A percentile compares a stretch with the other conserved stretches of the same genome.
These are phyloP conservation scores for Himantopus leucocephalus DNA, from an alignment of 2,113 vertebrate genomes.

Conservation along the genomic window DNA sequence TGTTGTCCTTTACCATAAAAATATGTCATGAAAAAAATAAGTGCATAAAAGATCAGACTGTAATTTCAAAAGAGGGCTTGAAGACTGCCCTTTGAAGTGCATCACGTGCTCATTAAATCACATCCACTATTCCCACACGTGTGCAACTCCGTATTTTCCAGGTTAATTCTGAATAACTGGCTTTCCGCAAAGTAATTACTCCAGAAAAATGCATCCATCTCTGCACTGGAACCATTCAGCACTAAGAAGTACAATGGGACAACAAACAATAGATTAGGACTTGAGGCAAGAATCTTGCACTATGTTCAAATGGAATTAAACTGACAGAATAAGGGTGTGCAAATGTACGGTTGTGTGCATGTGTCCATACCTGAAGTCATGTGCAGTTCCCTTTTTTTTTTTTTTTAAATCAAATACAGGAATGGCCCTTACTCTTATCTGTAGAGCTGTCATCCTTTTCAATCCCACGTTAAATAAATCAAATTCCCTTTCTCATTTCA, in stretches of 20 bases:
- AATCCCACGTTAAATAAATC: not conserved
- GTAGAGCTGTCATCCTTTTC: not conserved
- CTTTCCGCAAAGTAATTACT: not conserved
- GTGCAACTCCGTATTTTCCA: not conserved
- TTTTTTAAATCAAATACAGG: too few relatives aligned
- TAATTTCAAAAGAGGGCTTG: not conserved
- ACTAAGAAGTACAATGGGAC: not conserved
- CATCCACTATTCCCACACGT: accelerated
- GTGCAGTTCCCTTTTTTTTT: not conserved
- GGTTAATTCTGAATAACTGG: not conserved
- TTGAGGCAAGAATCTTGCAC: not conserved
- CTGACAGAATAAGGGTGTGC: not conserved
- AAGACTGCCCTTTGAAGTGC: not conserved
- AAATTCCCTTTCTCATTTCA: not conserved
- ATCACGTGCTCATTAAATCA: not conserved
- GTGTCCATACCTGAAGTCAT: too few relatives aligned
- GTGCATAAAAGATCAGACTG: not conserved
- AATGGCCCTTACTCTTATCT: not conserved
- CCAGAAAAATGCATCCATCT: not conserved
- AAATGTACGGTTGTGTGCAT: not conserved
- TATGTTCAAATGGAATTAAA: not conserved
- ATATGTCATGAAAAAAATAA: not conserved
- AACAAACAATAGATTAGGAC: not conserved
- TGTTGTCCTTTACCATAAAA: not conserved
- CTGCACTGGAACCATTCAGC: not conserved